Base-by-base conservation (phyloP, 2,888 invertebrate genomes). In the Sarcophaga rosellei region DNA sequence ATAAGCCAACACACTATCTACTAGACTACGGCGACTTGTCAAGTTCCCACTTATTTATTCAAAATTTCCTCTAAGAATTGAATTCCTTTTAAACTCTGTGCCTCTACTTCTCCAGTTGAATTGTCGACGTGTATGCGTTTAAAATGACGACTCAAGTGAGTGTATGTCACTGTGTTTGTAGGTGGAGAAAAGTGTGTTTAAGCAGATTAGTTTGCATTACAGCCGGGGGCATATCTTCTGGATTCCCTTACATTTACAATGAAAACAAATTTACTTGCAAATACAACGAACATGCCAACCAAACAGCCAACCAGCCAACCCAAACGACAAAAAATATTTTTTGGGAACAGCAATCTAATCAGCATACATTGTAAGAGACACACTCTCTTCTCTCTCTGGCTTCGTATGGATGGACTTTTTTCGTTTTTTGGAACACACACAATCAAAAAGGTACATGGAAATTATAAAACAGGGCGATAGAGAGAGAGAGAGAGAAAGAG, bases 121-220 rank as follows among this genome's bases (percentile, higher is more conserved):
- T 69, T 21, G 20, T 35, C n/a, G 57, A 20, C 45, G 17, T 15
- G 45, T 53, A 61, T 70, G 23, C 70, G 69, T 81, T 69, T 57
- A 73, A 63, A 72, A 72, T 72, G 70, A 69, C 59, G 61, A 20
- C 20, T 44, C 20, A 47, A 11, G 45, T 68, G 45, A 44, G 17
- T 68, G 45, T 11, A 53, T 53, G 15, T 53, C 74, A 21, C 44
- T 53, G 35, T 68, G 61, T 57, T 25, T 75, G 65, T 80, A 78
- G 68, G 74, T 81, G 73, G 81, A 70, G 74, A 47, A 69, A 76
- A 59, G 68, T 75, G 68, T 78, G 72, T 84, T 86, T 81, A 86
- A 86, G 68, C 75, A 86, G 86, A 86, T 86, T 86, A 86, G 86
- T 84, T 86, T 86, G 66, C 70, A 72, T 84, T 81, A 78, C 74